Base-by-base conservation (phyloP, 53 echinoderm and acorn worm genomes). In the Holothuria leucospilota region DNA sequence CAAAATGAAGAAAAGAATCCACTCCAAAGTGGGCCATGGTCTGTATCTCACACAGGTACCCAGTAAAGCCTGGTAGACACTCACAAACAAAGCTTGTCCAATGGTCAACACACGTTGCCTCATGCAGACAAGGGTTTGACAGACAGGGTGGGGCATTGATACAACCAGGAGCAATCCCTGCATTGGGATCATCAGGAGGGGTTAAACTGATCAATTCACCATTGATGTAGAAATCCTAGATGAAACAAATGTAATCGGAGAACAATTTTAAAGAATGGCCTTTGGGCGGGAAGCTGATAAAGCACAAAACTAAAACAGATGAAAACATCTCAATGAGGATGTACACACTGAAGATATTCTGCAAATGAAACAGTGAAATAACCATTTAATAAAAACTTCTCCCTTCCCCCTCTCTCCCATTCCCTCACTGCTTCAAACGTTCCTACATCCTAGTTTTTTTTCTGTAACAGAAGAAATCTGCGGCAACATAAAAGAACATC, bases 61-160 rank as follows among this genome's bases (percentile, higher is more conserved):
- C 99, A 14, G 86, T 81, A 74, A 90, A 99, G 24, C 99, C 99
- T 1, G 90, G 87, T 6, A 82, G 69, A 67, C 99, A 99, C 58
- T 90, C 75, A 46, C 99, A 99, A 30, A 29, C 85, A 89, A 90
- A 99, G 61, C 90, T 91, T 29, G 81, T 80, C 99, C 99, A 99
- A 16, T 64, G 70, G 59, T 99, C 95, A 8, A 95, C 53, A 82
- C 99, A 99, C 40, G 85, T 87, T 18, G 87, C 99, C 21, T 89
- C 82, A 53, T 99, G 93, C 40, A 86, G 89, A 59, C 99, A 99
- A 24, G 93, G 99, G 49, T 85, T 83, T 28, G 85, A 85, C 25
- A 73, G 87, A 71, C 99, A 99, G 82, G 92, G 87, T 65, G 92
- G 60, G 3, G 86, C 79, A 25, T 88, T 71, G 6, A 90, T 60